Percentiles rank a stretch among this genome's conserved stretches.
Conservation (phyloP, 2,888 invertebrate species). For the Argyresthia albistria region DNA sequence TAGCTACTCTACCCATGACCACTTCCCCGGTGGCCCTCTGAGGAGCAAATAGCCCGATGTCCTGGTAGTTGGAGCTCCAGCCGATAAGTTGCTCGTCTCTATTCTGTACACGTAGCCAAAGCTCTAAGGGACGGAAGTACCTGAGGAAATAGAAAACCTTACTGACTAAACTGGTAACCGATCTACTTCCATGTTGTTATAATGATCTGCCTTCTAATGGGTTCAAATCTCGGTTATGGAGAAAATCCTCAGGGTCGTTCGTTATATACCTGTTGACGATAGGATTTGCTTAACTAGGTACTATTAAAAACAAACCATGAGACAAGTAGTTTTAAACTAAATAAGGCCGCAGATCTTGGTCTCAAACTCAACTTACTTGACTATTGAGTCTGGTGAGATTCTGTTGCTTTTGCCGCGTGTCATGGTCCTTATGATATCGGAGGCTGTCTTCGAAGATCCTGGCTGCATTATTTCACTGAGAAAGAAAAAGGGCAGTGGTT, state of each 20-base stretch:
- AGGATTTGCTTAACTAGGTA: too few relatives aligned
- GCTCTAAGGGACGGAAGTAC: slow-evolving; percentile 85
- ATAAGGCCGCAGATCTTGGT: too few relatives aligned
- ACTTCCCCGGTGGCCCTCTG: slow-evolving; percentile 18
- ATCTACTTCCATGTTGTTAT: too few relatives aligned
- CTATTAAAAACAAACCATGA: too few relatives aligned
- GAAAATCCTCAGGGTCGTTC: too few relatives aligned
- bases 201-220: too few relatives aligned
- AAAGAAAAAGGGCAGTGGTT: slow-evolving; percentile 8
- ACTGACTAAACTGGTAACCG: too few relatives aligned
- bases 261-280: too few relatives aligned
- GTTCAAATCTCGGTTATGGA: too few relatives aligned
- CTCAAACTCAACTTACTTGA: slow-evolving; percentile 61
- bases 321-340: too few relatives aligned
- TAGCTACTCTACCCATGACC: too few relatives aligned
- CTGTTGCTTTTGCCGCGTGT: slow-evolving; percentile 80
- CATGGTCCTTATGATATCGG: slow-evolving; percentile 80
- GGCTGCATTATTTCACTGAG: slow-evolving; percentile 78
- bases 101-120: slow-evolving; percentile 85
- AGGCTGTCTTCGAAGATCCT: slow-evolving; percentile 77
- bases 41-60: slow-evolving; percentile 72
- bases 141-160: slow-evolving; percentile 22
- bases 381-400: slow-evolving; percentile 82
- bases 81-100: slow-evolving; percentile 80
- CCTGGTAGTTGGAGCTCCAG: slow-evolving; percentile 80